Evolutionary conservation across 2,888 invertebrate genomes (phyloP).

Genomic region (Drosophila meridionalis): DNA sequence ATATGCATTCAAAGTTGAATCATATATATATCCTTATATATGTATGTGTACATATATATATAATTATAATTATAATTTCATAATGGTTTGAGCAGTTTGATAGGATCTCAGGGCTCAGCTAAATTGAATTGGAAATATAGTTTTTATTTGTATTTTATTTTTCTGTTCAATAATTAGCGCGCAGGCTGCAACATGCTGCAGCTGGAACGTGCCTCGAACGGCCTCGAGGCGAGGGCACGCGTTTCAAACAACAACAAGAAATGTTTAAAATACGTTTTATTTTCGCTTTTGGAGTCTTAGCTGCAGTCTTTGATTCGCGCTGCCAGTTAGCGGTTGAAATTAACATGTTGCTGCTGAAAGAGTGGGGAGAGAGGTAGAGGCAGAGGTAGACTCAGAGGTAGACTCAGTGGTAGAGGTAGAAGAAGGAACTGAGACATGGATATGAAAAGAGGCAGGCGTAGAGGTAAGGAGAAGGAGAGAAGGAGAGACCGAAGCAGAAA

Average conservation of each 20-base stretch:
- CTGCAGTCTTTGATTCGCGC: constrained; percentile 35
- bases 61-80: too few species aligned
- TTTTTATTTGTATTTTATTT: neutral
- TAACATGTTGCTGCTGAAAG: constrained; percentile 49
- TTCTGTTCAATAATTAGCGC: constrained; percentile 40
- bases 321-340: constrained; percentile 42
- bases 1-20: too few species aligned
- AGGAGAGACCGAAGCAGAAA: neutral
- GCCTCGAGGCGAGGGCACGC: constrained; percentile 18
- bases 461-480: neutral
- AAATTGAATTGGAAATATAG: neutral
- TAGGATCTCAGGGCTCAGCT: too few species aligned
- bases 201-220: constrained; percentile 36
- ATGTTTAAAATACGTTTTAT: constrained; percentile 11
- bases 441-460: neutral
- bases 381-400: neutral
- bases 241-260: neutral
- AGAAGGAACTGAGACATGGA: too few species aligned
- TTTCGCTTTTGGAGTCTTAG: constrained; percentile 1
- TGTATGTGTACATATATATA: too few species aligned
- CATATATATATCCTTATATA: too few species aligned
- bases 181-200: constrained; percentile 20
- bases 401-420: neutral
- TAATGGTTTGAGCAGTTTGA: too few species aligned
- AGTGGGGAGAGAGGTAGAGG: neutral